A percentile compares a stretch with the other conserved stretches of the same genome.
Conservation (phyloP, 2,113 vertebrate genomes). For the Irena cyanogastra region DNA sequence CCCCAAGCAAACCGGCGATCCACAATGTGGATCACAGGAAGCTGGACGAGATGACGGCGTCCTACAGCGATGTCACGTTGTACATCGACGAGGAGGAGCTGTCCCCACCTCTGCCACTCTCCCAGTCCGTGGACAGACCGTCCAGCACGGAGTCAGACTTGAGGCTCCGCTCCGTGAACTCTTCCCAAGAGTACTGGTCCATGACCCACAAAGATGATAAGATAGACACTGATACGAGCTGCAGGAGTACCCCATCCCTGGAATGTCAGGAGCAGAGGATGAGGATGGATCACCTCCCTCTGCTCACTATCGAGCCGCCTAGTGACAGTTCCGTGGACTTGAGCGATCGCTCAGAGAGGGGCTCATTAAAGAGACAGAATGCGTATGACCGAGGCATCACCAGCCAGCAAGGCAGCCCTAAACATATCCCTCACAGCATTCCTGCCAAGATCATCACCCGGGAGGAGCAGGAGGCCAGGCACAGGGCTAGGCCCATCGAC, state of each 20-base stretch:
- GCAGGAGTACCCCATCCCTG: constrained; percentile 89
- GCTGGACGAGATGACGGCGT: constrained; percentile 92
- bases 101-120: constrained; percentile 85
- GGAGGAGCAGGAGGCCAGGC: constrained; percentile 81
- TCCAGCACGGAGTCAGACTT: constrained; percentile 87
- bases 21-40: constrained; percentile 80
- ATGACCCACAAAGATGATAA: constrained; percentile 89
- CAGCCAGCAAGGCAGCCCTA: constrained; percentile 87
- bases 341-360: constrained; percentile 89
- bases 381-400: constrained; percentile 78
- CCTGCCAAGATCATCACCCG: constrained; percentile 79
- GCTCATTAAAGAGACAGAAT: constrained; percentile 85
- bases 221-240: constrained; percentile 88
- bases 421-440: constrained; percentile 79
- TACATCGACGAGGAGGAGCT: constrained; percentile 97
- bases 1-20: constrained; percentile 71
- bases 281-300: constrained; percentile 85
- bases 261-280: constrained; percentile 87
- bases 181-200: constrained; percentile 90
- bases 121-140: constrained; percentile 81
- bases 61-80: constrained; percentile 93
- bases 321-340: constrained; percentile 94
- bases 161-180: constrained; percentile 79
- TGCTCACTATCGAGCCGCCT: constrained; percentile 92
- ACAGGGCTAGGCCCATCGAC: constrained; percentile 83